These are phyloP conservation scores for Aethes cnicana DNA, from an alignment of 2,888 invertebrate genomes.

Conservation along the genomic window DNA sequence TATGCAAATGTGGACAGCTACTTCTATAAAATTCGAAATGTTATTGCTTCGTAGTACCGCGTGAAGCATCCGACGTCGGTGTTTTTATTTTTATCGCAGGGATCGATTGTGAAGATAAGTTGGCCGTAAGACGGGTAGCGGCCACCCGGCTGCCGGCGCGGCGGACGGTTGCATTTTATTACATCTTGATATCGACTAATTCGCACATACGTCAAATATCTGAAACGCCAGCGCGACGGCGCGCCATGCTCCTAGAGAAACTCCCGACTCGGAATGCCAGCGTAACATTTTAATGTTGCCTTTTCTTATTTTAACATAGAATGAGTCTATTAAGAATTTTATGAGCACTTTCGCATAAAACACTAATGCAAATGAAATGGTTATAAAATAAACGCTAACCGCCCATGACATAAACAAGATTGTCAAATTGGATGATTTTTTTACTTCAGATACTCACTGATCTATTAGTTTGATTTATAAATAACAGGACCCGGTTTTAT, in stretches of 20 bases:
- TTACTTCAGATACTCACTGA: no score
- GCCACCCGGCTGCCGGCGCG: slow-evolving; percentile 63
- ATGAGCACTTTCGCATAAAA: slow-evolving; percentile 6
- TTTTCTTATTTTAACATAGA: slow-evolving; percentile 12
- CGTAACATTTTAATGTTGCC: slow-evolving; percentile 36
- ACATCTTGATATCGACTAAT: slow-evolving; percentile 74
- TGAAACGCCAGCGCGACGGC: slow-evolving; percentile 52
- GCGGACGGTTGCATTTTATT: slow-evolving; percentile 72
- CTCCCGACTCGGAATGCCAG: slow-evolving; percentile 48
- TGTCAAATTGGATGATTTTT: no score
- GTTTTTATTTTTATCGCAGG: slow-evolving; percentile 75
- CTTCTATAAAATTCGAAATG: slow-evolving; percentile 72
- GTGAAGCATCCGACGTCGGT: slow-evolving; percentile 69
- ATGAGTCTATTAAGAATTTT: slow-evolving; percentile 22
- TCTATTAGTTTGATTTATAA: no score
- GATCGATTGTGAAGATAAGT: slow-evolving; percentile 81
- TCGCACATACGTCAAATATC: slow-evolving; percentile 77
- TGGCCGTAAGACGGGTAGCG: slow-evolving; percentile 81
- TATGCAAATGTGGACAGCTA: slow-evolving; percentile 72
- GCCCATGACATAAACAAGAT: no score
- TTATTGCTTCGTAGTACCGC: slow-evolving; percentile 69
- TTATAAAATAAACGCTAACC: no score
- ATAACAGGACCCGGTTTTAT: no score
- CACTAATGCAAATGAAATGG: slow-evolving; percentile 8
- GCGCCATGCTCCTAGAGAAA: slow-evolving; percentile 39